Evolutionary conservation across 2,888 invertebrate species (phyloP), one percentile per base, ranked within the genome.

Genomic region (Chalcis sispes): DNA sequence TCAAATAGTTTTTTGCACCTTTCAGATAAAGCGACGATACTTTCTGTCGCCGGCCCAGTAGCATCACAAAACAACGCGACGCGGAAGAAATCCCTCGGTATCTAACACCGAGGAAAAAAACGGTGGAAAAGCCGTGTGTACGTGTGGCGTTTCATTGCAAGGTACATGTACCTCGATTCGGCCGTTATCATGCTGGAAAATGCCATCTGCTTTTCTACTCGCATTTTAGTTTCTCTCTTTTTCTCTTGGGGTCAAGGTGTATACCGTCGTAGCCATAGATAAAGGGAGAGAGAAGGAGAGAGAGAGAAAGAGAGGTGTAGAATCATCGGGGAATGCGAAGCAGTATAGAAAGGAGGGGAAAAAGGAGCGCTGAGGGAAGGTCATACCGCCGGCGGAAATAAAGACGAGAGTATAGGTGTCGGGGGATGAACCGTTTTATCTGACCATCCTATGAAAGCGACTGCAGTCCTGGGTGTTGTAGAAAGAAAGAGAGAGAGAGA

Each of bases 351-450:
- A 48, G 64, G 48, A 36, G 36, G 66, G 54, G n/a, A 46, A 27
- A 18, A 76, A 62, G 73, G 58, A 61, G 72, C 58, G 59, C 73
- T 48, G 64, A 77, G 56, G 67, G 67, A 77, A 71, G 64, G 79
- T 80, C 81, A 72, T 81, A 77, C 75, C 73, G 82, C 79, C 80
- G 81, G 77, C 80, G 82, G 84, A 85, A 84, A 87, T 86, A 85
- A 86, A 86, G 85, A 85, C 83, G 83, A 79, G 85, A 79, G 83
- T 86, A 86, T 87, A 82, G 86, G 85, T 86, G 86, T 84, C 85
- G 82, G 82, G 85, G 86, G 86, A 86, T 86, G 85, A 82, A 80
- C 86, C 84, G 85, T 85, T 87, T 73, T 82, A 3, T 83, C 82
- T 84, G 85, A 85, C 84, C 86, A 83, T 87, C 83, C 85, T 81